Evolutionary conservation across 2,797 vertebrate species (phyloP).

Genomic region (Mus minutoides): DNA sequence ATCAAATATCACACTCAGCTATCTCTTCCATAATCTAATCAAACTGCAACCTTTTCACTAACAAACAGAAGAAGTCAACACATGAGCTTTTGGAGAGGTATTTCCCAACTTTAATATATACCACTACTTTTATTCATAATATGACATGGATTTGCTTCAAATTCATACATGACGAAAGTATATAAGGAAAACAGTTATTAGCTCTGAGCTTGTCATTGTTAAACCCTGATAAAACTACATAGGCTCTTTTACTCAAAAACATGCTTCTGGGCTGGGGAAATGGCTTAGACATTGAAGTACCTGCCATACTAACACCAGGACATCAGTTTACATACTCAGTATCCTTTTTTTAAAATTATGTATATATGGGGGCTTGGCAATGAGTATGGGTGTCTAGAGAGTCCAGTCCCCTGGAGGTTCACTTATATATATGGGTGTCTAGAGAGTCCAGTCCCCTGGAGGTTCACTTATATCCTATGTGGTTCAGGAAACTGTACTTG

Average conservation of each 20-base stretch:
- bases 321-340: not conserved
- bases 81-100: not conserved
- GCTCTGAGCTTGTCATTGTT: not conserved
- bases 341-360: not conserved
- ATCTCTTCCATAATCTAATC: not conserved
- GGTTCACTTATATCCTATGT: not conserved
- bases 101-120: not conserved
- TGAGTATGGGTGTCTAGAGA: not conserved
- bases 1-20: not conserved
- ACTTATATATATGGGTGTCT: not conserved
- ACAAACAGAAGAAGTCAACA: not conserved
- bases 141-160: constrained; percentile 28
- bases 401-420: not conserved
- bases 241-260: constrained; percentile 11
- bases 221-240: not conserved
- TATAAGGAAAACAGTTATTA: constrained; percentile 14
- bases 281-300: not conserved
- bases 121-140: not conserved
- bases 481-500: not conserved
- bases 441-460: not conserved
- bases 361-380: not conserved
- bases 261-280: not conserved
- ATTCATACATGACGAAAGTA: not conserved
- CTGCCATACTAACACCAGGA: not conserved
- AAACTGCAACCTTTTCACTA: not conserved